A percentile compares a stretch with the other conserved stretches of the same genome.
Evolutionary conservation across 1,140 invertebrate genomes (phyloP).

Genomic region (Brachionus manjavacas): DNA sequence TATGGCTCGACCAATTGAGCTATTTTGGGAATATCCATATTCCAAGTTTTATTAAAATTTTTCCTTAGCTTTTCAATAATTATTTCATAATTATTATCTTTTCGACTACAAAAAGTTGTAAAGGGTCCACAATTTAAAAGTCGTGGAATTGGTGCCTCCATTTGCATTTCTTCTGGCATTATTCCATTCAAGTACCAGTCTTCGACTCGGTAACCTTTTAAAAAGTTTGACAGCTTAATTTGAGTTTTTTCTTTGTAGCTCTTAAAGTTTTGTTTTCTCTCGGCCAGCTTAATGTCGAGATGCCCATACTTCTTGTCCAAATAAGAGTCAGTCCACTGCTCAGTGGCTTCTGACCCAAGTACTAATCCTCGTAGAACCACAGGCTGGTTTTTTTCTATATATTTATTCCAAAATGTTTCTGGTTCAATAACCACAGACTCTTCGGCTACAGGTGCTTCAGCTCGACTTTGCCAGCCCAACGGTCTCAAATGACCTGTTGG

Average conservation of each 20-base stretch:
- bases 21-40: conserved; percentile 48
- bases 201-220: conserved; percentile 53
- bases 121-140: conserved; percentile 12
- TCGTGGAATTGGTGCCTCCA: conserved; percentile 47
- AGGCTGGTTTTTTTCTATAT: not conserved
- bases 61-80: not conserved
- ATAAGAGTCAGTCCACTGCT: conserved; percentile 18
- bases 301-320: conserved; percentile 2
- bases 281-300: not conserved
- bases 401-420: conserved; percentile 22
- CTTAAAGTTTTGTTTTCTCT: conserved; percentile 8
- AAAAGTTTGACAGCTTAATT: conserved; percentile 50
- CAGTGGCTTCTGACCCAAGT: not conserved
- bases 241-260: not conserved
- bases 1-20: conserved; percentile 50
- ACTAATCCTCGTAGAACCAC: conserved; percentile 2
- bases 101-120: not conserved
- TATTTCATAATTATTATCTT: not conserved
- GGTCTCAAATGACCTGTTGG: conserved; percentile 40
- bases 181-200: conserved; percentile 53
- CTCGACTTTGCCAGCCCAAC: conserved; percentile 39
- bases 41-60: not conserved
- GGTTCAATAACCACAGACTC: not conserved
- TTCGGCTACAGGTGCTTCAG: conserved; percentile 6
- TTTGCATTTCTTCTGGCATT: conserved; percentile 50